These are phyloP conservation scores for Passer domesticus DNA, from an alignment of 2,113 vertebrate species.

Conservation along the genomic window DNA sequence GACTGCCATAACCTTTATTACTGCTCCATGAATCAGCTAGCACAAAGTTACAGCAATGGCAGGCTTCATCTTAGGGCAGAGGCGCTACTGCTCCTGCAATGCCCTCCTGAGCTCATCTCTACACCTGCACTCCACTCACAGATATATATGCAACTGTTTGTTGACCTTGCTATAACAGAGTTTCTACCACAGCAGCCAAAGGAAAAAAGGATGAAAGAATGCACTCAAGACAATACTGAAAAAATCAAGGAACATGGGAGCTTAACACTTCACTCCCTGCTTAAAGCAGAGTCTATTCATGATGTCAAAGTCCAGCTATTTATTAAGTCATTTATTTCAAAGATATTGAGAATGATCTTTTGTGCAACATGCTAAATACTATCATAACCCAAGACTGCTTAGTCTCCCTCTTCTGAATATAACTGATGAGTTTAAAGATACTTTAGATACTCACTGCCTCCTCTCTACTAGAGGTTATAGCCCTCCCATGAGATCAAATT, in stretches of 20 bases:
- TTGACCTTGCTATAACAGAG: not conserved
- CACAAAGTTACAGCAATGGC: constrained; percentile 2
- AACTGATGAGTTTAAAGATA: not conserved
- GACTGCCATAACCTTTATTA: constrained; percentile 65
- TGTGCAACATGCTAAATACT: not conserved
- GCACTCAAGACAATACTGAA: not conserved
- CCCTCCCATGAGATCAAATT: not conserved
- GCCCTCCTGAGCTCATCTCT: constrained; percentile 10
- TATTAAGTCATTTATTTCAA: not conserved
- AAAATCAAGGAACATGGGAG: not conserved
- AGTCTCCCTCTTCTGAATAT: not conserved
- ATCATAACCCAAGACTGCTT: not conserved
- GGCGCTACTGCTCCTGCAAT: not conserved
- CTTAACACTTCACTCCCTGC: not conserved
- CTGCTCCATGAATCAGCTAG: constrained; percentile 61
- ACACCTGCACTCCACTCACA: not conserved
- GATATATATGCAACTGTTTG: not conserved
- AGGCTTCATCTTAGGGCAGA: not conserved
- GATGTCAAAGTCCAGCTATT: not conserved
- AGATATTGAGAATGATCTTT: not conserved
- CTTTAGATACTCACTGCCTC: not conserved
- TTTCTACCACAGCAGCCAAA: not conserved
- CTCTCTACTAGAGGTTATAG: not conserved
- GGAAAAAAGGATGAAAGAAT: not conserved
- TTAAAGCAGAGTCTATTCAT: not conserved